Conservation (phyloP, 2,113 vertebrate genomes). For the Bettongia penicillata region DNA sequence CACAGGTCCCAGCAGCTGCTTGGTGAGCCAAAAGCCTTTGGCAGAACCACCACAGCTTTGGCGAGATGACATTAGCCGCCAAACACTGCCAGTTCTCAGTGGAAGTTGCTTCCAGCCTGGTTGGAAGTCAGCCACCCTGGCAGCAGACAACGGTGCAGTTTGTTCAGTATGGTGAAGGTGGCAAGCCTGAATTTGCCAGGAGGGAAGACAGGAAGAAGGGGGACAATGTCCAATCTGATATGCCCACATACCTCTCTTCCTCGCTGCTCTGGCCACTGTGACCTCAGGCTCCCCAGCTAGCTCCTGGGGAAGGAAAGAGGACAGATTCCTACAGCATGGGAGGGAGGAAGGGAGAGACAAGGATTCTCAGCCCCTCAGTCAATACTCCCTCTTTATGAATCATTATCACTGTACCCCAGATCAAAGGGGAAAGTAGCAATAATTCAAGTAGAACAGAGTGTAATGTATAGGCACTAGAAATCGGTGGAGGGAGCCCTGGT, state of each 20-base stretch:
- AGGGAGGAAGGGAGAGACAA: too few relatives aligned
- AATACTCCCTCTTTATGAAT: neutral
- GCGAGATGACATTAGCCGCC: neutral
- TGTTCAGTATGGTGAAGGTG: neutral
- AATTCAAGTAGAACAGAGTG: neutral
- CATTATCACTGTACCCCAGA: neutral
- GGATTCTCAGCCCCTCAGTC: neutral
- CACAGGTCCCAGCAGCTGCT: neutral
- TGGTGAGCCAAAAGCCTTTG: neutral
- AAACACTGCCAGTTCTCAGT: neutral
- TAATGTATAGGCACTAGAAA: neutral
- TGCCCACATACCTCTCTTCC: neutral
- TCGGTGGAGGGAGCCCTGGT: neutral
- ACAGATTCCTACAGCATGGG: neutral
- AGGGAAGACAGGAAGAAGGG: neutral
- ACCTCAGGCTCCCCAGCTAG: neutral
- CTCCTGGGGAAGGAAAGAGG: neutral
- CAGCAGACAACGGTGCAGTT: neutral
- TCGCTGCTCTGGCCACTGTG: neutral
- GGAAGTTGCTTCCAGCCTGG: neutral
- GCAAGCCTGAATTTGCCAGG: neutral
- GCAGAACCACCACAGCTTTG: neutral
- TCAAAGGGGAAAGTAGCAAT: neutral
- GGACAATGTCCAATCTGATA: neutral
- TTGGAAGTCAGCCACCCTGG: neutral